Base-by-base conservation (phyloP, 2,888 invertebrate species). In the Microchrysa polita region DNA sequence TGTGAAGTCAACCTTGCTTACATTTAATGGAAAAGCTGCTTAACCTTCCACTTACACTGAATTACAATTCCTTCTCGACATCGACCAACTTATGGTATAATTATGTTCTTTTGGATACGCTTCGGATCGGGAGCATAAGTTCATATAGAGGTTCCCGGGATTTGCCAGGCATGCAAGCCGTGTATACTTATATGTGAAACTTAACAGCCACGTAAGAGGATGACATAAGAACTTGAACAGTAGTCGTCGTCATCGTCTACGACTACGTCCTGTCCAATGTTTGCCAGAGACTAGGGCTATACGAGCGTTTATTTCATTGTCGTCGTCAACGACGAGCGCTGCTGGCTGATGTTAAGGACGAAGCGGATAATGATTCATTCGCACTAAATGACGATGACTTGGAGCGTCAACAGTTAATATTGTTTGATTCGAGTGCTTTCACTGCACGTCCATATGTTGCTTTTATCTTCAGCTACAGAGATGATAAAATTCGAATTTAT, bases 41-140 rank as follows among this genome's bases (percentile, higher is more conserved):
- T 69, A 34, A 20, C 57, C 69, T 57, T 57, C 69, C 55, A 27
- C 53, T 67, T 67, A 67, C 53, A 69, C 55, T 69, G 69, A 55
- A 69, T 69, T 57, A 69, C 69, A 57, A 69, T 69, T 69, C 40
- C 55, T 34, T 44, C 12, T 61, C 61, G 42, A 67, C 27, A 27
- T 23, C 55, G 40, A 40, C 40, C 55, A 40, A 55, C 55, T 27
- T 53, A 55, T 55, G 69, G 69, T 20, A 69, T 69, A 40, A 69
- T 69, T 69, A 57, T 20, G 23, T 69, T 42, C 69, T 55, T 69
- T n/a, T 20, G 10, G 55, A 20, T 55, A 20, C 18, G 55, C 10
- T 34, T 10, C 5, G 55, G 22, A 55, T 55, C 55, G 55, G 18
- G 18, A 18, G 7, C 22, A 20, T 20, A 55, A 55, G 20, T 55